phyloP scores from a whole-genome alignment of 2,888 invertebrate genomes.

The Pseudococcus jackbeardsleyi region DNA sequence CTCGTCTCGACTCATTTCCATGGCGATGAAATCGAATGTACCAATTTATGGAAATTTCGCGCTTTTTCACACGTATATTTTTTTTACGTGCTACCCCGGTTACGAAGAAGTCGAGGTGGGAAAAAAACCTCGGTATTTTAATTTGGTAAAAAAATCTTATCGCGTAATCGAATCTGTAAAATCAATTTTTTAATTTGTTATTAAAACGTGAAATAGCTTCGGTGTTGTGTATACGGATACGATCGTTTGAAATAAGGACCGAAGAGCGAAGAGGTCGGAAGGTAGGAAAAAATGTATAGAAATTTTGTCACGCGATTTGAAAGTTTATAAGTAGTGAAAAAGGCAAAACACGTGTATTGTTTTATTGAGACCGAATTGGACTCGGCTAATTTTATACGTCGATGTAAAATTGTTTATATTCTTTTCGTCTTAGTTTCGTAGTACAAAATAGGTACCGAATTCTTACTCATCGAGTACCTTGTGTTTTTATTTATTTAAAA shows the following conservation, averaged over 20 bases:
- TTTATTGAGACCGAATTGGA: conserved; percentile 41
- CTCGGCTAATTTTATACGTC: conserved; percentile 43
- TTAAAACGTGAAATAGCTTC: conserved; percentile 9
- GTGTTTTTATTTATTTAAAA: conserved; percentile 39
- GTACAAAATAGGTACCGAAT: neutral
- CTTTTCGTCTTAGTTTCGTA: neutral
- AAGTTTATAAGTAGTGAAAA: neutral
- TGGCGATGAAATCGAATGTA: neutral
- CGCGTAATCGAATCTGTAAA: conserved; percentile 25
- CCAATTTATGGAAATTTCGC: conserved; percentile 5
- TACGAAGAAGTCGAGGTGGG: neutral
- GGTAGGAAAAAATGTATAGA: neutral
- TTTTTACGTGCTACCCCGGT: neutral
- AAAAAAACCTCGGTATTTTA: conserved; percentile 14
- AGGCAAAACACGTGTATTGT: conserved; percentile 43
- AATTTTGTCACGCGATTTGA: conserved; percentile 35
- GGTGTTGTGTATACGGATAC: neutral
- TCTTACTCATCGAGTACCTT: neutral
- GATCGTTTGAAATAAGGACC: neutral
- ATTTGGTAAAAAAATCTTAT: conserved; percentile 22
- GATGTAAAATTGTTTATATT: conserved; percentile 43
- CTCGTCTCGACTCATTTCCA: too few species aligned
- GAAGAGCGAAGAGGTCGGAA: neutral
- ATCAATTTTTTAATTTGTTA: conserved; percentile 42
- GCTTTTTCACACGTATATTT: neutral